Evolutionary conservation across 23 tunicate species (phyloP), one percentile per base, ranked within the genome.

Genomic region (Halocynthia roretzi): DNA sequence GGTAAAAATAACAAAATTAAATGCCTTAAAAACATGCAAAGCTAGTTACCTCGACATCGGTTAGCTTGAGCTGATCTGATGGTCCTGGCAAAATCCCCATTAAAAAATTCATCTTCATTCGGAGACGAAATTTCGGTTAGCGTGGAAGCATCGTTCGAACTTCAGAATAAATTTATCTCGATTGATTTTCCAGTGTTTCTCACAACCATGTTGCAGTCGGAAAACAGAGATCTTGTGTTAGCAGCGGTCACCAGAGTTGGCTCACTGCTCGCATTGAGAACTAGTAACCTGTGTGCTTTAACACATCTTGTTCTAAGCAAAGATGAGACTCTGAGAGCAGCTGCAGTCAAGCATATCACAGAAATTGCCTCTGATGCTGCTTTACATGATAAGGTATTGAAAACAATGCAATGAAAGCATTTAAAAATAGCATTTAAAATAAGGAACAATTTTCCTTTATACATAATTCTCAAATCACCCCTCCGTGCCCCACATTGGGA

Each of bases 341-440:
- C 99, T 12, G 96, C 99, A 6, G 99, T 96, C 6, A 96, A 91
- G 53, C 99, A 88, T 63, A 82, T 94, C 54, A 77, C 65, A 11
- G 91, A 88, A 53, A 84, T 94, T 53, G 75, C 81, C 15, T 69
- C 81, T 0, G 95, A 94, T 63, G 77, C 62, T 7, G 17, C 68
- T 18, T 51, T 92, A 44, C 73, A 87, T 6, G 86, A 92, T 17
- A 85, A 86, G 80, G 98, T 92, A 55, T 22, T 40, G n/a, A 10
- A 50, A 10, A 44, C 15, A 10, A 44, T 71, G 55, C 4, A 31
- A 31, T 31, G 44, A 31, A 31, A 31, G 44, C 44, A 31, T 31
- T 31, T 31, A 4, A 31, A 31, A 31, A n/a, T n/a, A 31, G 44
- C 44, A 31, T 31, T 31, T 31, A 4, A 31, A 31, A 31, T n/a